Evolutionary conservation across 2,888 invertebrate species (phyloP), one percentile per base, ranked within the genome.

Genomic region (Girardia tigrina): DNA sequence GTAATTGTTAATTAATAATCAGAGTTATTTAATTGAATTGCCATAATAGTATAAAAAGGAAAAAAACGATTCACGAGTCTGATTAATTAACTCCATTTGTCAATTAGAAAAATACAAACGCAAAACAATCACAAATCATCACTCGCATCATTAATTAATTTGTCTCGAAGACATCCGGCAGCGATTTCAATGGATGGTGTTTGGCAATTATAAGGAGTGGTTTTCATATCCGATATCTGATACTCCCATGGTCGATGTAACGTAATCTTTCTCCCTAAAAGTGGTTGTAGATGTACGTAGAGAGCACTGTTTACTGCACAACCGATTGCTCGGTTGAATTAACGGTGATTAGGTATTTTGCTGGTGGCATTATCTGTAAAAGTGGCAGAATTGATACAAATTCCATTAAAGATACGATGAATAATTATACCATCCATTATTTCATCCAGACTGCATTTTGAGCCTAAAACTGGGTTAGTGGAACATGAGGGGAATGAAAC

Each of bases 181-280:
- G 56, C 23, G 56, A 56, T 56, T 56, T 56, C 56, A 56, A 56
- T 56, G 56, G 56, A 56, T 56, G n/a, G 23, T n/a, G 56, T 56
- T 56, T 56, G 56, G 56, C 56, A 56, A 56, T 56, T 8, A 4
- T 56, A 56, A 36, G 23, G 56, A 56, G 56, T 56, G 56, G 56
- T 56, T 56, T 56, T 56, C 56, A 56, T 56, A 56, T 56, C 56
- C 56, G 56, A 56, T 12, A 56, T 20, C 56, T 56, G 56, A 56
- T 56, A 56, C 56, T 56, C 56, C n/a, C 56, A 56, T 56, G 56
- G 56, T n/a, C 56, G 56, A 56, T 56, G 56, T 56, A 56, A 56
- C 56, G 56, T 56, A 56, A 56, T 56, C 56, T 56, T 56, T 56
- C 23, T 23, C n/a, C 23, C 20, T n/a, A 56, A 56, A 56, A 56